Conservation (phyloP, 2,888 invertebrate genomes). For the Labia minor region DNA sequence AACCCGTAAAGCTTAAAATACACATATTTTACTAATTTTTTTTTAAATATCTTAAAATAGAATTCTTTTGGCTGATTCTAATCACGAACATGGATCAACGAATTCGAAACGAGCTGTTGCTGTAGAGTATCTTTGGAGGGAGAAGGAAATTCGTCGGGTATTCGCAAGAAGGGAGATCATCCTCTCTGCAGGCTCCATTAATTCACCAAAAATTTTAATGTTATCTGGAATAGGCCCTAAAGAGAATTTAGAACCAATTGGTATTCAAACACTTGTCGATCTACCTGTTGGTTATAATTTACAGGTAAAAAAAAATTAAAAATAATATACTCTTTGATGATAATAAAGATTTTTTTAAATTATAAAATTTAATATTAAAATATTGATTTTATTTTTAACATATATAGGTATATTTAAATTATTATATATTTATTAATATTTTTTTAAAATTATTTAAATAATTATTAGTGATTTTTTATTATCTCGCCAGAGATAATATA, state of each 20-base stretch:
- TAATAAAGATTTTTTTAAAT: too few species aligned
- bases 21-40: too few species aligned
- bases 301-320: constrained; percentile 31
- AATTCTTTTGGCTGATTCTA: not conserved
- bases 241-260: constrained; percentile 40
- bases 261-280: constrained; percentile 48
- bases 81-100: constrained; percentile 22
- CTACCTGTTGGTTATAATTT: constrained; percentile 46
- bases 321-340: too few species aligned
- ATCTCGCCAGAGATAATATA: too few species aligned
- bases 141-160: constrained; percentile 29
- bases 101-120: constrained; percentile 42
- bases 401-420: too few species aligned
- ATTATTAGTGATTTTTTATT: too few species aligned
- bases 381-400: too few species aligned
- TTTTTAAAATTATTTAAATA: too few species aligned
- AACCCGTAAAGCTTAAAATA: too few species aligned
- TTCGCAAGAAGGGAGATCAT: constrained; percentile 51
- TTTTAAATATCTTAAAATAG: not conserved
- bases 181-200: constrained; percentile 46
- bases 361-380: too few species aligned
- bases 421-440: too few species aligned
- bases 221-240: constrained; percentile 55
- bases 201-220: constrained; percentile 53
- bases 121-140: constrained; percentile 37